Conservation (phyloP, 2,888 invertebrate genomes). For the Cephalotes varians region DNA sequence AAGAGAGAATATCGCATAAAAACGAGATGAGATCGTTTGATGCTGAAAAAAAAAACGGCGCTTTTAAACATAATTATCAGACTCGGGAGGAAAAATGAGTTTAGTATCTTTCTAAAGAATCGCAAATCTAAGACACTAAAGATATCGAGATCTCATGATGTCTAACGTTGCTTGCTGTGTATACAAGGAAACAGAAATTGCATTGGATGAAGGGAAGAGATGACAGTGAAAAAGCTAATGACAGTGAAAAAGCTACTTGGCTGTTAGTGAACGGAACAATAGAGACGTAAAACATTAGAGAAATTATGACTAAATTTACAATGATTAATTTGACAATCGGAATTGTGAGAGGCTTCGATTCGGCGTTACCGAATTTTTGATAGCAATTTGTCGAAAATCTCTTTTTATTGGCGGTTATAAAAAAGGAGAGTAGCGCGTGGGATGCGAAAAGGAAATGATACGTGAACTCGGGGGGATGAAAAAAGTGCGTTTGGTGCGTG, state of each 20-base stretch:
- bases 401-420: conserved; percentile 71
- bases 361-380: conserved; percentile 62
- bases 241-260: neutral
- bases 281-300: neutral
- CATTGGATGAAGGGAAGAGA: neutral
- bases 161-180: neutral
- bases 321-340: conserved; percentile 25
- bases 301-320: conserved; percentile 2
- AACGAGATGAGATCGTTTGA: neutral
- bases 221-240: neutral
- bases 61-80: conserved; percentile 1
- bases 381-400: conserved; percentile 69
- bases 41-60: neutral
- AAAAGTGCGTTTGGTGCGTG: conserved; percentile 30
- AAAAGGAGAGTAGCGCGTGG: conserved; percentile 48
- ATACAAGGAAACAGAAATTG: neutral
- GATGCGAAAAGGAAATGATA: conserved; percentile 6
- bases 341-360: conserved; percentile 44
- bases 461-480: neutral
- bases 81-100: neutral
- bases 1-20: neutral
- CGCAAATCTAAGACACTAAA: neutral
- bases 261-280: neutral
- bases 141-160: neutral
- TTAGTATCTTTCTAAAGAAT: neutral